Percentiles rank a stretch among this genome's conserved stretches.
Evolutionary conservation across 2,797 vertebrate species (phyloP).

Genomic region (Xiphophorus birchmanni): DNA sequence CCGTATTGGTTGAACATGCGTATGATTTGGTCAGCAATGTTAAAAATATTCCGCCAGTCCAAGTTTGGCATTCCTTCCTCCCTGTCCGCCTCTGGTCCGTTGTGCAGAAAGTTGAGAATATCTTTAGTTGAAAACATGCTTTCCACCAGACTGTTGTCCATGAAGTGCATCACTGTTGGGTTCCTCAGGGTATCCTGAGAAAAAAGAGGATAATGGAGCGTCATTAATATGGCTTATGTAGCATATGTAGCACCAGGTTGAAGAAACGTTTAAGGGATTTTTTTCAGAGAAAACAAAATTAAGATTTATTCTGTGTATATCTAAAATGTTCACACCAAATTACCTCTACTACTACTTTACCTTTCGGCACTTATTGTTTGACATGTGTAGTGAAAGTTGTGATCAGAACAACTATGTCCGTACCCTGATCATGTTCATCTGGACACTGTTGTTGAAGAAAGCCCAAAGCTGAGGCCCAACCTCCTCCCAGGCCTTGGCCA

Average conservation of each 20-base stretch:
- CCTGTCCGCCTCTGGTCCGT: slow-evolving; percentile 70
- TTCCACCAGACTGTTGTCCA: slow-evolving; percentile 82
- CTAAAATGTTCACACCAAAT: not conserved
- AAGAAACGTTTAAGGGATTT: not conserved
- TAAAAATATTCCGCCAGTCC: slow-evolving; percentile 91
- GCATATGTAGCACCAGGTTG: not conserved
- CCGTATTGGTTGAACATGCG: slow-evolving; percentile 85
- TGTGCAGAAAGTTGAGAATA: slow-evolving; percentile 89
- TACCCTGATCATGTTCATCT: slow-evolving; percentile 95
- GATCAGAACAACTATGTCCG: not conserved
- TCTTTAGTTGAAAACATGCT: slow-evolving; percentile 81
- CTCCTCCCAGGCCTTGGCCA: slow-evolving; percentile 92
- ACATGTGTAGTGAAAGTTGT: not conserved
- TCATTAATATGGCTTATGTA: not conserved
- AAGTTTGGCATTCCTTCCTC: slow-evolving; percentile 76
- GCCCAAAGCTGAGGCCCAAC: slow-evolving; percentile 90
- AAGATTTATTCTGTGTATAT: not conserved
- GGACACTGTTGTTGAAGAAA: slow-evolving; percentile 89
- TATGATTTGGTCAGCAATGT: slow-evolving; percentile 80
- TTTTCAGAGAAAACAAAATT: not conserved
- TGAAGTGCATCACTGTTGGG: slow-evolving; percentile 86
- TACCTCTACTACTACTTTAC: not conserved
- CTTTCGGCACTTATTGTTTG: not conserved
- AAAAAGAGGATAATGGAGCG: not conserved
- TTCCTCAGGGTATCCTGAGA: slow-evolving; percentile 88